Percentiles rank a stretch among this genome's conserved stretches.
Conservation (phyloP, 53 echinoderm and acorn worm genomes). For the Apostichopus leukothele region DNA sequence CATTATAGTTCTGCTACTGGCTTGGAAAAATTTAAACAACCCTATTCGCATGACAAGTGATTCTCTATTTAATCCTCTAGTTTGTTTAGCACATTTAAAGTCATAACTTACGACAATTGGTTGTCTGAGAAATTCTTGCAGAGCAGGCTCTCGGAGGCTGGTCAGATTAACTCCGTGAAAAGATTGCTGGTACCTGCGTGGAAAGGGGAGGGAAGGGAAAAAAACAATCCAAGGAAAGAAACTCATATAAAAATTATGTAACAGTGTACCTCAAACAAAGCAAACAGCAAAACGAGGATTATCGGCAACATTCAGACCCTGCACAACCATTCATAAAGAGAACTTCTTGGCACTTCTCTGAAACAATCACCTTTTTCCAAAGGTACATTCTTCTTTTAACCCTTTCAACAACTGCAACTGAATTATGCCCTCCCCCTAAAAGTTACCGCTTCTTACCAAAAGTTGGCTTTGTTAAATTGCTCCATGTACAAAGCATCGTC, state of each 20-base stretch:
- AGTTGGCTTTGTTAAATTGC: constrained; percentile 99
- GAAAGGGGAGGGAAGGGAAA: background rate
- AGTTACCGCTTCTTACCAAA: constrained; percentile 69
- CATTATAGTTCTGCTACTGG: no score
- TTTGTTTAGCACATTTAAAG: background rate
- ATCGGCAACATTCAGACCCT: no score
- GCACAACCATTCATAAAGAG: no score
- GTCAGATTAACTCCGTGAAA: constrained; percentile 96
- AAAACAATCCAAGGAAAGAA: background rate
- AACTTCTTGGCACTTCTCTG: no score
- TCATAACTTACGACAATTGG: constrained; percentile 85
- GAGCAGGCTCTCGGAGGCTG: constrained; percentile 80
- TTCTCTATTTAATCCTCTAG: background rate
- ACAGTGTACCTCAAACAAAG: no score
- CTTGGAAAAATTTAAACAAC: no score
- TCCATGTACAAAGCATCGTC: constrained; percentile 99
- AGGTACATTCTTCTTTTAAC: no score
- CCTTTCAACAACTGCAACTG: no score
- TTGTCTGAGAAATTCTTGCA: constrained; percentile 93
- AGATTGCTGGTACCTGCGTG: constrained; percentile 92
- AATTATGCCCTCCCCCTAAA: no score
- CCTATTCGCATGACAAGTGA: no score
- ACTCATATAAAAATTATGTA: background rate
- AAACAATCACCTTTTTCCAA: no score
- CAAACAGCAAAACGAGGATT: no score